Evolutionary conservation across 2,797 vertebrate genomes (phyloP).

Genomic region (Gambusia yucatana): DNA sequence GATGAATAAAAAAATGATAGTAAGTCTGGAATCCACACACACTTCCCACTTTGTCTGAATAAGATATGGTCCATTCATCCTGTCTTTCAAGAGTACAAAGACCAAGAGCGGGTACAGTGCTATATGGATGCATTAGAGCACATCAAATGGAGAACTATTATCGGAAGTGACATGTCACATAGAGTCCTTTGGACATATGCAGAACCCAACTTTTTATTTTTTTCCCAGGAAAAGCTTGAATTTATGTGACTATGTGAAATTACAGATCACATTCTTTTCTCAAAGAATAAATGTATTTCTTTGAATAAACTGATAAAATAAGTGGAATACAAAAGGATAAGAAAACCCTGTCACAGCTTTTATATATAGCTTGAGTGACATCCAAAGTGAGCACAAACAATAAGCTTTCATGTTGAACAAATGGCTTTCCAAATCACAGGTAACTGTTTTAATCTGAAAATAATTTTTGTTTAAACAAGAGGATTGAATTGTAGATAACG

Average conservation of each 20-base stretch:
- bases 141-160: background rate
- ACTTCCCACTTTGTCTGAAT: background rate
- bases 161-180: background rate
- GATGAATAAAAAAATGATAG: background rate
- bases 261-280: background rate
- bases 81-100: background rate
- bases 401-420: background rate
- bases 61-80: background rate
- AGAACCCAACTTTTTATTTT: background rate
- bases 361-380: background rate
- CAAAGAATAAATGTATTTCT: background rate
- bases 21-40: background rate
- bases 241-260: background rate
- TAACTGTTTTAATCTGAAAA: background rate
- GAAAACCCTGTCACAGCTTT: background rate
- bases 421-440: background rate
- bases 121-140: background rate
- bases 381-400: slow-evolving; percentile 4
- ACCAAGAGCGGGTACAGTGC: background rate
- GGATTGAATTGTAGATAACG: background rate
- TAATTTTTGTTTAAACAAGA: background rate
- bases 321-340: background rate
- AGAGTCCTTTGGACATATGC: background rate
- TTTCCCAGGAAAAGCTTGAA: background rate
- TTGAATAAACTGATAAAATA: background rate